Evolutionary conservation across 1,140 invertebrate genomes (phyloP), one percentile per base, ranked within the genome.

Genomic region (Solenopsis fugax): DNA sequence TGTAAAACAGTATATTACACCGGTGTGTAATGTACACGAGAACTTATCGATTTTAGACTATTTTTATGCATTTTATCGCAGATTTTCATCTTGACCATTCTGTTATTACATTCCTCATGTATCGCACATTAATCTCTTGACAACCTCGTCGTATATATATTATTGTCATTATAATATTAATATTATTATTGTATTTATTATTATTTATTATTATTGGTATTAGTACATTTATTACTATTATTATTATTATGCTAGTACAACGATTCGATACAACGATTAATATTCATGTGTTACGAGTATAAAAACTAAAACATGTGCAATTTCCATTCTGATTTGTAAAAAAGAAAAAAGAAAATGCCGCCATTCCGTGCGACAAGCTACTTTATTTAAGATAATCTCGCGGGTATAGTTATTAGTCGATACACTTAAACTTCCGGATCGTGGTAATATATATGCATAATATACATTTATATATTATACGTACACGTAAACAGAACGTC

Each of bases 261-360:
- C 93, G 93, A 95, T 87, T 93, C 82, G 87, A 91, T 93, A 93
- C 93, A 93, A 94, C 93, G 93, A 95, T 85, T 73, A 65, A 75
- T 62, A 89, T 82, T 48, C 48, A 56, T 50, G 24, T 54, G 34
- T 88, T 72, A 80, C 80, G 62, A 69, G 37, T 72, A 29, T 60
- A 86, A 75, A 84, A 72, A 56, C 34, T 69, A 73, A 54, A 81
- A 81, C 56, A 80, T 67, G 80, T 84, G 72, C 77, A 85, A 89
- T 90, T 87, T 89, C 37, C 37, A 75, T 88, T 76, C 37, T 64
- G 34, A 41, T 67, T 75, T 60, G 54, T 73, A 50, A 76, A 87
- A 12, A 60, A 64, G 2, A 29, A 29, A 29, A 29, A 29, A 29
- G 75, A 58, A 62, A 54, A 34, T n/a, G 64, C 21, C 76, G 48